phyloP scores from a whole-genome alignment of 1,140 invertebrate genomes.

The Cryptotermes secundus region DNA sequence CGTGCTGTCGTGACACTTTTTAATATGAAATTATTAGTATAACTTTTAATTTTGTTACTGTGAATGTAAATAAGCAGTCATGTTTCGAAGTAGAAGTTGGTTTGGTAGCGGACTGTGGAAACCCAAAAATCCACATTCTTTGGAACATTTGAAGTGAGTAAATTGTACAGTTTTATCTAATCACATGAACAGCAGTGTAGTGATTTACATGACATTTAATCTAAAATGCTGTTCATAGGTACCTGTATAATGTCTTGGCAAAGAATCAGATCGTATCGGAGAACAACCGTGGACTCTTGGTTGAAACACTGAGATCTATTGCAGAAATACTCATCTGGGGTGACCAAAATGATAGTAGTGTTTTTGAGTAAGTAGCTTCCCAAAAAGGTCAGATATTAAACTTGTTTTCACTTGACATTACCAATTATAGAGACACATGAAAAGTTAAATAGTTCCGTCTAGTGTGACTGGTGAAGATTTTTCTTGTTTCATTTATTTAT shows the following conservation, averaged over 20 bases:
- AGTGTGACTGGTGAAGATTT: too few relatives aligned
- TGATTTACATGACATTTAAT: not conserved
- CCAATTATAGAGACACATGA: too few relatives aligned
- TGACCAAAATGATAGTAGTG: slow-evolving; percentile 98
- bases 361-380: slow-evolving; percentile 88
- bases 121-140: slow-evolving; percentile 93
- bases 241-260: slow-evolving; percentile 91
- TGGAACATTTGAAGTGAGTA: slow-evolving; percentile 90
- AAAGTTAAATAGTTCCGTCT: too few relatives aligned
- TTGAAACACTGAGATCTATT: slow-evolving; percentile 95
- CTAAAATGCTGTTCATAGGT: slow-evolving; percentile 54
- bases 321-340: slow-evolving; percentile 99
- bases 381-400: too few relatives aligned
- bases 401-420: too few relatives aligned
- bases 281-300: slow-evolving; percentile 89
- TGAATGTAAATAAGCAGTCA: slow-evolving; percentile 43
- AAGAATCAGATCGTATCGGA: slow-evolving; percentile 98
- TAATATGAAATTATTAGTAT: not conserved
- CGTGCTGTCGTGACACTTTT: not conserved
- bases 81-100: slow-evolving; percentile 87
- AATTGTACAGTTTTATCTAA: not conserved
- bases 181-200: not conserved
- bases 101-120: slow-evolving; percentile 84
- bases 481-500: too few relatives aligned
- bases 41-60: not conserved